A percentile compares a stretch with the other conserved stretches of the same genome.
phyloP scores from a whole-genome alignment of 2,888 invertebrate genomes.

The Phytoseiulus persimilis region DNA sequence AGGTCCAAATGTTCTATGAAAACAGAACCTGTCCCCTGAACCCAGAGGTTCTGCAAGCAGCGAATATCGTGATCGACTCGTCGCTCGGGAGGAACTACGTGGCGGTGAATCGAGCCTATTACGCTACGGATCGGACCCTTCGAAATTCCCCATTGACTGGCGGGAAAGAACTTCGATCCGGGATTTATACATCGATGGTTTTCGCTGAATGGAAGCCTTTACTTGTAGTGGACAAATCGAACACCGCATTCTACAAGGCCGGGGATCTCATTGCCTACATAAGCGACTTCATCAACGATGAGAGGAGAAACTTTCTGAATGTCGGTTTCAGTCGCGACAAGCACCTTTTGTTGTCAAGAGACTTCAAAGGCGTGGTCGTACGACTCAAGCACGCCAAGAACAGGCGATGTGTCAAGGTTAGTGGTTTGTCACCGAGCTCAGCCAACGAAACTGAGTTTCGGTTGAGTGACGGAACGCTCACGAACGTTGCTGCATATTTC shows the following conservation, averaged over 20 bases:
- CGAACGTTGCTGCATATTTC: neutral
- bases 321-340: neutral
- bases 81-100: neutral
- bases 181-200: slow-evolving; percentile 6
- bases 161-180: neutral
- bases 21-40: neutral
- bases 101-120: slow-evolving; percentile 11
- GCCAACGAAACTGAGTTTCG: neutral
- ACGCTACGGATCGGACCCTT: neutral
- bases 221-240: neutral
- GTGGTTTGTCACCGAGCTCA: neutral
- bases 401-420: slow-evolving; percentile 9
- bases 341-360: neutral
- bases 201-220: slow-evolving; percentile 31
- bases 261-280: slow-evolving; percentile 6
- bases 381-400: neutral
- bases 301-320: neutral
- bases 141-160: neutral
- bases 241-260: neutral
- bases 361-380: neutral
- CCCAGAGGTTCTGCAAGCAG: slow-evolving; percentile 17
- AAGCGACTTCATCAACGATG: neutral
- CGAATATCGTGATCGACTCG: slow-evolving; percentile 19
- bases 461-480: neutral
- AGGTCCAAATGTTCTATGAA: neutral